Evolutionary conservation across 2,113 vertebrate species (phyloP), one percentile per base, ranked within the genome.

Genomic region (Cariama cristata): DNA sequence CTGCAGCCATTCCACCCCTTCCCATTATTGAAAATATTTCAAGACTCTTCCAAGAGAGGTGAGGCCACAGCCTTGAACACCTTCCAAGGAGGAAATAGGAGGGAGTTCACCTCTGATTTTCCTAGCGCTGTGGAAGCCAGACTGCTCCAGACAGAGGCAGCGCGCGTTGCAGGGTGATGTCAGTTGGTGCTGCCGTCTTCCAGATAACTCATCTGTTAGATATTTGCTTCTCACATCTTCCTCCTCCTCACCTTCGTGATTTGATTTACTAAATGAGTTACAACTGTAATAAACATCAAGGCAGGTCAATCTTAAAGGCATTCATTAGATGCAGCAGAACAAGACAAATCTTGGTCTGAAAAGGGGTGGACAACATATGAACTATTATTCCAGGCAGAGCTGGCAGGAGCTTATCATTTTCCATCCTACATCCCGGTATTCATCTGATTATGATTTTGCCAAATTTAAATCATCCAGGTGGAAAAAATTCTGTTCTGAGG

Each of bases 21-120:
- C 53, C 77, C 89, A 86, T 71, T 67, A 85, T 0, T 86, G 89
- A 91, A 95, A 95, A 85, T 72, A 91, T 88, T 91, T 91, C 74
- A 85, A 91, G 84, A 69, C n/a, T 91, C 69, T 95, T 96, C 94
- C 96, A 96, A 79, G 71, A 91, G 74, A 96, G 93, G 93, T 96
- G 93, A 96, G 87, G 86, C 95, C 59, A 79, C 59, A 95, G 84
- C 79, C 84, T 91, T 97, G 96, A 97, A 90, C 30, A 82, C 27
- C n/a, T 91, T 96, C 96, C 97, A 97, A 94, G 77, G 76, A 96
- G 95, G 94, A 96, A 97, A 96, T 47, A 96, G 66, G 71, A 97
- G 83, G 84, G 89, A 96, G 90, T 88, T 96, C 87, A 93, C 77
- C 49, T 82, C 81, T 69, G 84, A 90, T 96, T 97, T 96, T 96